Evolutionary conservation across 2,888 invertebrate species (phyloP).

Genomic region (Pandemis corylana): DNA sequence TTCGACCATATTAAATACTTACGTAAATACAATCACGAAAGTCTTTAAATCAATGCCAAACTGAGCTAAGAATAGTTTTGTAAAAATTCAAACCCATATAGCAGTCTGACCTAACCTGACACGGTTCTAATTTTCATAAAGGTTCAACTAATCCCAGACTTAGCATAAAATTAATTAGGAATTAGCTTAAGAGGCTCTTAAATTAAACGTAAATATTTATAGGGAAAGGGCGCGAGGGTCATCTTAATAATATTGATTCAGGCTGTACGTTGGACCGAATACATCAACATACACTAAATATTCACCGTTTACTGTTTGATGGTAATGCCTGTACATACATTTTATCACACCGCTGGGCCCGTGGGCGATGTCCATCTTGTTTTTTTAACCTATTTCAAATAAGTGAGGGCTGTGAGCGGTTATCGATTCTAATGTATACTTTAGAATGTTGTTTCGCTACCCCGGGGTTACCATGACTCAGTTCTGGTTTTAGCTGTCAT

Average conservation of each 20-base stretch:
- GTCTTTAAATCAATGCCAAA: not conserved
- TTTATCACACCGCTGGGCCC: not conserved
- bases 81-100: not conserved
- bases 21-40: not conserved
- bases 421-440: too few relatives aligned
- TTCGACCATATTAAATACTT: not conserved
- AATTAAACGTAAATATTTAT: constrained; percentile 44
- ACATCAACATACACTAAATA: constrained; percentile 14
- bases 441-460: too few relatives aligned
- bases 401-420: too few relatives aligned
- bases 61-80: not conserved
- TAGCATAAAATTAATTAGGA: constrained; percentile 43
- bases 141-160: constrained; percentile 29
- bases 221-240: constrained; percentile 34
- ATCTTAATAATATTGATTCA: constrained; percentile 44
- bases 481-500: too few relatives aligned
- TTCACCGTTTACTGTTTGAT: not conserved
- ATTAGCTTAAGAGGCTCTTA: constrained; percentile 32
- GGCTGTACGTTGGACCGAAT: constrained; percentile 22
- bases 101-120: not conserved
- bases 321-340: not conserved
- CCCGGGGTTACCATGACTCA: too few relatives aligned
- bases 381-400: not conserved
- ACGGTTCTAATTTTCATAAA: constrained; percentile 21
- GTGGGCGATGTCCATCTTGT: not conserved